Evolutionary conservation across 2,797 vertebrate genomes (phyloP).

Genomic region (Trachops cirrhosus): DNA sequence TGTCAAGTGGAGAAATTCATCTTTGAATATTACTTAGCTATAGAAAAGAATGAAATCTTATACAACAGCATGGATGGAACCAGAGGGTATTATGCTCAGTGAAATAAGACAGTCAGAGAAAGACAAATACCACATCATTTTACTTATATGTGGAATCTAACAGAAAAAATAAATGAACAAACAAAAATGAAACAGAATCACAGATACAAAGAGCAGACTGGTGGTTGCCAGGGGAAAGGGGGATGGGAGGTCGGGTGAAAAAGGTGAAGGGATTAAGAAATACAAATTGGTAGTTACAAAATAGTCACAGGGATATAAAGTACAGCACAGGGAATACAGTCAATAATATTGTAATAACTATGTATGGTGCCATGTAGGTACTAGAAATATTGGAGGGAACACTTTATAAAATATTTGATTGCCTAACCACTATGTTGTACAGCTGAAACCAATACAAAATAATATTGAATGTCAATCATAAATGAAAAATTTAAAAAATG

Average conservation of each 20-base stretch:
- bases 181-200: neutral
- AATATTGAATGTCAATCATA: neutral
- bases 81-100: neutral
- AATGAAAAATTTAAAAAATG: neutral
- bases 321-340: neutral
- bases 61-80: neutral
- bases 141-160: too few relatives aligned
- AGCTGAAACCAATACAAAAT: neutral
- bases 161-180: neutral
- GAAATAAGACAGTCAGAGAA: neutral
- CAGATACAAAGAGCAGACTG: neutral
- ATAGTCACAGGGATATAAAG: neutral
- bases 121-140: neutral
- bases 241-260: neutral
- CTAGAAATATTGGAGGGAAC: neutral
- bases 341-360: neutral
- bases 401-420: neutral
- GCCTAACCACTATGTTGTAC: neutral
- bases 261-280: too few relatives aligned
- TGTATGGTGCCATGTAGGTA: neutral
- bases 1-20: neutral
- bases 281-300: neutral
- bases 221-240: neutral
- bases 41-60: neutral
- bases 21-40: neutral